These are phyloP conservation scores for Bombus superbus DNA, from an alignment of 1,140 invertebrate genomes.

Conservation along the genomic window DNA sequence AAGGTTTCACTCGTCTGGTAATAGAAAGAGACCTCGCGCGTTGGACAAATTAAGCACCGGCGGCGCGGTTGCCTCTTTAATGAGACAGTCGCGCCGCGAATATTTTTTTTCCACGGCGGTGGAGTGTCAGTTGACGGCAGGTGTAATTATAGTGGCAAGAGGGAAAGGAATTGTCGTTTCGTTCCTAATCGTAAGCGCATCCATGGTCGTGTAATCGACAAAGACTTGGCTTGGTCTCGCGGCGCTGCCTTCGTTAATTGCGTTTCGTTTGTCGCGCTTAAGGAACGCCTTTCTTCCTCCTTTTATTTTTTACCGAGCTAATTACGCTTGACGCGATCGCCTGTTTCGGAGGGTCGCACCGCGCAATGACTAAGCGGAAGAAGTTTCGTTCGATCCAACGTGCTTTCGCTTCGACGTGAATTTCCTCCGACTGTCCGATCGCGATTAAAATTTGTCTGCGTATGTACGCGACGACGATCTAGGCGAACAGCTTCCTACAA, in stretches of 20 bases:
- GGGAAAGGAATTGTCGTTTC: conserved; percentile 39
- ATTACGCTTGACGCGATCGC: conserved; percentile 50
- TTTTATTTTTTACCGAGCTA: conserved; percentile 57
- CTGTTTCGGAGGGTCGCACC: neutral
- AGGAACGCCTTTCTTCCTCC: conserved; percentile 59
- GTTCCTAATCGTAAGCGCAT: conserved; percentile 57
- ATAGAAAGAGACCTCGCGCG: neutral
- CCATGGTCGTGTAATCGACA: conserved; percentile 51
- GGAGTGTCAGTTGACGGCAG: conserved; percentile 49
- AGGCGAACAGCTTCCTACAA: neutral
- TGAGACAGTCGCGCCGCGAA: conserved; percentile 50
- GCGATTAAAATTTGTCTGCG: neutral
- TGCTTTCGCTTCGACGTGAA: no score
- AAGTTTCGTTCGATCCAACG: no score
- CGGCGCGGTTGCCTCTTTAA: conserved; percentile 33
- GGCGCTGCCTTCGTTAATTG: conserved; percentile 65
- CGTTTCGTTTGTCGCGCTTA: conserved; percentile 65
- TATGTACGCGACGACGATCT: no score
- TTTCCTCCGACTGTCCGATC: neutral
- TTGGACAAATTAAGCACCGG: conserved; percentile 8
- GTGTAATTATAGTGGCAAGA: conserved; percentile 55
- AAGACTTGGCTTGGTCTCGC: conserved; percentile 45
- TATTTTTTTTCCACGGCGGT: conserved; percentile 22
- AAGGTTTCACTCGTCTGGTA: no score
- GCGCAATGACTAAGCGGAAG: conserved; percentile 3